Percentiles rank a stretch among this genome's conserved stretches.
These are phyloP conservation scores for Brachionus rubens DNA, from an alignment of 1,140 invertebrate species.

Conservation along the genomic window DNA sequence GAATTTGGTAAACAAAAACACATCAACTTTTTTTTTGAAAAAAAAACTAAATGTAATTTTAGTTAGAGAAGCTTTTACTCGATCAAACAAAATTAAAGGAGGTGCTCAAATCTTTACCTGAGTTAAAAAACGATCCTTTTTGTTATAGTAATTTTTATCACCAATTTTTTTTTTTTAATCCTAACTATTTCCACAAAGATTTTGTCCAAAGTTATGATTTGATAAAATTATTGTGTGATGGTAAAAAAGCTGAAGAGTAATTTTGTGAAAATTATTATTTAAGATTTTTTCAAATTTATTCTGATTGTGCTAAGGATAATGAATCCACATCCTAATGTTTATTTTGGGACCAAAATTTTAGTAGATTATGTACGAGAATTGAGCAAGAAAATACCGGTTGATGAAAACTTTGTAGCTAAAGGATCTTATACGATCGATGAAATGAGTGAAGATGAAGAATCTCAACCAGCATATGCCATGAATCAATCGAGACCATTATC, in stretches of 20 bases:
- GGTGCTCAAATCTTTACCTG: background rate
- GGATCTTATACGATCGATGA: slow-evolving; percentile 32
- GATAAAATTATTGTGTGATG: background rate
- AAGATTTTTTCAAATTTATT: background rate
- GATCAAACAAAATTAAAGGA: background rate
- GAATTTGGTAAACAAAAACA: background rate
- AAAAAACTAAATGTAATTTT: background rate
- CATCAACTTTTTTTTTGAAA: background rate
- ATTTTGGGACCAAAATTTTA: slow-evolving; percentile 8
- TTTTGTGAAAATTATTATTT: background rate
- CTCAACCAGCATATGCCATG: background rate
- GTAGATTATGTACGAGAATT: slow-evolving; percentile 6
- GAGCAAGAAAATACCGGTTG: slow-evolving; percentile 6
- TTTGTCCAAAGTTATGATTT: slow-evolving; percentile 14
- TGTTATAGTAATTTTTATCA: background rate
- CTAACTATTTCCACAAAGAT: background rate
- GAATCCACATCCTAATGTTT: slow-evolving; percentile 7
- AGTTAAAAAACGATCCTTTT: slow-evolving; percentile 18
- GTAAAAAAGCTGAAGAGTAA: slow-evolving; percentile 34
- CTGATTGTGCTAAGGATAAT: slow-evolving; percentile 33
- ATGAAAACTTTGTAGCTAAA: slow-evolving; percentile 28
- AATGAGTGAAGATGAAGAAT: slow-evolving; percentile 40
- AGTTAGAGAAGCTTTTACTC: slow-evolving; percentile 10
- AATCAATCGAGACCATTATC: background rate
- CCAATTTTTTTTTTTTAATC: background rate